Conservation (phyloP, 2,113 vertebrate species). For the Tringa solitaria region DNA sequence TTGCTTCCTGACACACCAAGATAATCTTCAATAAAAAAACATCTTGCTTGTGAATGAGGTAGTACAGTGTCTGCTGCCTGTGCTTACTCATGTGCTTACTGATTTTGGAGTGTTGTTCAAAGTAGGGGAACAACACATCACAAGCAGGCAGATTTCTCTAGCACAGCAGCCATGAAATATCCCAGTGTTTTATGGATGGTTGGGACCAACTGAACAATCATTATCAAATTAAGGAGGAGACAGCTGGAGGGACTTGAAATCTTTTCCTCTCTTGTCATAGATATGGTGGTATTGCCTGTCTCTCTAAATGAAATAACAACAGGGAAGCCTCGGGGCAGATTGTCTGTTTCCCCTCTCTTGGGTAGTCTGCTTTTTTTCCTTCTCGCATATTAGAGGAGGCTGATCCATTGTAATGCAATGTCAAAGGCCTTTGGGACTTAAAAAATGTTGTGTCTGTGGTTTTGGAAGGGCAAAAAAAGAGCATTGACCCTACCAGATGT, state of each 20-base stretch:
- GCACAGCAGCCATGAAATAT: background rate
- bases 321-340: constrained; percentile 12
- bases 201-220: background rate
- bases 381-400: background rate
- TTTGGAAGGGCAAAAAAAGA: background rate
- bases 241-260: background rate
- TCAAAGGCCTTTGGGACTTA: background rate
- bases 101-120: background rate
- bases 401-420: constrained; percentile 35
- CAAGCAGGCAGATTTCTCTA: background rate
- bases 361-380: background rate
- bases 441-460: background rate
- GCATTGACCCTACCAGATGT: background rate
- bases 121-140: background rate
- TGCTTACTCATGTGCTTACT: background rate
- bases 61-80: background rate
- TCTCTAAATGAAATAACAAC: constrained; percentile 25
- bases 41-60: background rate
- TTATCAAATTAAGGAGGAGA: background rate
- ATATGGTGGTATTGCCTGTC: background rate
- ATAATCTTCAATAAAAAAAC: background rate
- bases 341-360: background rate
- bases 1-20: background rate
- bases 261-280: background rate
- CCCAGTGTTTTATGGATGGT: background rate